phyloP scores from a whole-genome alignment of 2,888 invertebrate species.

The Athripsodes cinereus region DNA sequence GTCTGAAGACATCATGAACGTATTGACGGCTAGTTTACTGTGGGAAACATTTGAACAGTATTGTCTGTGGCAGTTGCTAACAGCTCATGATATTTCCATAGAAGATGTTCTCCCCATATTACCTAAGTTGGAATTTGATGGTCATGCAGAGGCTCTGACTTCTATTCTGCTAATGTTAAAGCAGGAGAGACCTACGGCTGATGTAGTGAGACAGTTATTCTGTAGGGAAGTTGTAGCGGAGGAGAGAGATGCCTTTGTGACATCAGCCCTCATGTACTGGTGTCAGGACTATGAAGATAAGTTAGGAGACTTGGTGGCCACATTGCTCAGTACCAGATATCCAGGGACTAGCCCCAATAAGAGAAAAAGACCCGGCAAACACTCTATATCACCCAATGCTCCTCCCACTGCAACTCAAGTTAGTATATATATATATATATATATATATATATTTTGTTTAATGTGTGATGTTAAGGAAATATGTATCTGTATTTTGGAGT shows the following conservation, averaged over 20 bases:
- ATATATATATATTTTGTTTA: too few species aligned
- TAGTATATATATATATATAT: constrained; percentile 13
- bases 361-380: constrained; percentile 75
- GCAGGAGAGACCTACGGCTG: constrained; percentile 84
- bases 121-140: constrained; percentile 71
- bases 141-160: constrained; percentile 89
- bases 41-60: constrained; percentile 99
- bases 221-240: constrained; percentile 64
- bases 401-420: constrained; percentile 76
- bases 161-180: constrained; percentile 86
- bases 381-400: constrained; percentile 61
- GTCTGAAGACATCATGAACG: constrained; percentile 65
- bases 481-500: too few species aligned
- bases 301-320: constrained; percentile 73
- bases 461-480: too few species aligned
- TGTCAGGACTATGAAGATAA: constrained; percentile 89
- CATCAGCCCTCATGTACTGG: constrained; percentile 91
- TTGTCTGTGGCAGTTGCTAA: constrained; percentile 93
- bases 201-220: constrained; percentile 78
- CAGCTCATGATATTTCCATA: constrained; percentile 90
- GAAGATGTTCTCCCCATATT: constrained; percentile 76
- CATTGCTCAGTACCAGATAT: constrained; percentile 72
- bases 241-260: constrained; percentile 80
- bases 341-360: constrained; percentile 87
- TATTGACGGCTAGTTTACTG: constrained; percentile 75